Percentiles rank a stretch among this genome's conserved stretches.
Conservation (phyloP, 1,140 invertebrate genomes). For the Pristionchus pacificus region DNA sequence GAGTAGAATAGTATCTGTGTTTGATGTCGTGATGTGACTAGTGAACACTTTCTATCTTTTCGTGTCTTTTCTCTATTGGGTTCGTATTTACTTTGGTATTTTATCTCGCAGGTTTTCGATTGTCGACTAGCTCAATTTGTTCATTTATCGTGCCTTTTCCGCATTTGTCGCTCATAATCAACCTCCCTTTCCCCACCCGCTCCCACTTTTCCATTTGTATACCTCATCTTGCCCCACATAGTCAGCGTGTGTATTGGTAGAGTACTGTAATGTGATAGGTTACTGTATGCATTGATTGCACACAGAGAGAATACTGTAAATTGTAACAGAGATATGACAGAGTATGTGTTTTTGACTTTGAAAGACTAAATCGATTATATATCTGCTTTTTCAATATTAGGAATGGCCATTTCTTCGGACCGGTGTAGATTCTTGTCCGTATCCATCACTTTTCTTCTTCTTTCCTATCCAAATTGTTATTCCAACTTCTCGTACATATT, state of each 20-base stretch:
- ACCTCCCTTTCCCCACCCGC: no score
- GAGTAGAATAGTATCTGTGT: no score
- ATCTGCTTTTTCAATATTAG: no score
- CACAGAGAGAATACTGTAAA: no score
- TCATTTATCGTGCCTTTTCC: background rate
- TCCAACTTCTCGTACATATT: background rate
- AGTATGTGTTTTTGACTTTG: no score
- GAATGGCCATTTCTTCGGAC: background rate
- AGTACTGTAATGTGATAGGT: background rate
- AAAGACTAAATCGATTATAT: no score
- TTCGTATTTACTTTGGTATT: background rate
- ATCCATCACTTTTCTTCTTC: background rate
- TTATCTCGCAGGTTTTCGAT: background rate
- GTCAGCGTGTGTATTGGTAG: background rate
- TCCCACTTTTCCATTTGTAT: background rate
- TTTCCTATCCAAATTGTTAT: background rate
- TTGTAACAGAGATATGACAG: no score
- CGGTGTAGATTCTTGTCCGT: background rate
- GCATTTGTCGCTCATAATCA: background rate
- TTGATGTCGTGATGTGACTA: no score
- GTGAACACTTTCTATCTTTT: background rate
- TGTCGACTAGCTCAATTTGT: background rate
- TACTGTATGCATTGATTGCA: no score
- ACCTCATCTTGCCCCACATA: background rate
- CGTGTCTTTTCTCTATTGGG: background rate